phyloP scores from a whole-genome alignment of 2,888 invertebrate genomes.

The Emmelina monodactyla region DNA sequence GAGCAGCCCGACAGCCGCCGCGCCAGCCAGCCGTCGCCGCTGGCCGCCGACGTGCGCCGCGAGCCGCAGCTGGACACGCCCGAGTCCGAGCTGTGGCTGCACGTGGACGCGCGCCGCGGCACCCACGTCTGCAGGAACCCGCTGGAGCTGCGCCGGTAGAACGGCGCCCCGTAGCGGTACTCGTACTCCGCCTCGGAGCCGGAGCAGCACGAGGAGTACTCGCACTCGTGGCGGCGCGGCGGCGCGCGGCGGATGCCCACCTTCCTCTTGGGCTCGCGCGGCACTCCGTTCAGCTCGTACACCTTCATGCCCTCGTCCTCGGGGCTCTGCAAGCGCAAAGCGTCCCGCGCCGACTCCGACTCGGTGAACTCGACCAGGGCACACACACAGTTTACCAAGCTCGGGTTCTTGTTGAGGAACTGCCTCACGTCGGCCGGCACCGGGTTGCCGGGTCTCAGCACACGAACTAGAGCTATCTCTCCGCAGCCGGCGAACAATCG shows the following conservation, averaged over 20 bases:
- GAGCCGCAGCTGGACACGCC: conserved; percentile 63
- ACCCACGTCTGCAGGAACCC: conserved; percentile 69
- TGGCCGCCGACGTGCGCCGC: conserved; percentile 66
- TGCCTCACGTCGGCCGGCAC: conserved; percentile 91
- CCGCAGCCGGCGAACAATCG: conserved; percentile 89
- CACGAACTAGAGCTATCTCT: conserved; percentile 87
- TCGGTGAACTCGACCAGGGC: conserved; percentile 92
- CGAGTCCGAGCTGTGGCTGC: conserved; percentile 69
- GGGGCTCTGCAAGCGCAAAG: conserved; percentile 71
- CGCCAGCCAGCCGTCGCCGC: conserved; percentile 69
- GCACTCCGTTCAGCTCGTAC: conserved; percentile 76
- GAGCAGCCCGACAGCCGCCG: conserved; percentile 75
- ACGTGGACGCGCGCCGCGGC: conserved; percentile 69
- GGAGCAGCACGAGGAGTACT: conserved; percentile 65
- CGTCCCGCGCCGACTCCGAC: conserved; percentile 84
- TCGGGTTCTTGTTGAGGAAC: conserved; percentile 90
- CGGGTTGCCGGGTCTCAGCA: conserved; percentile 87
- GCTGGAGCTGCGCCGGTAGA: conserved; percentile 50
- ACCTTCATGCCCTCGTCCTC: conserved; percentile 73
- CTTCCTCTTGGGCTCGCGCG: conserved; percentile 79
- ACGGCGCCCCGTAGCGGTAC: conserved; percentile 49
- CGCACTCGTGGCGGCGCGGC: conserved; percentile 71
- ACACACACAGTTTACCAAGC: conserved; percentile 84
- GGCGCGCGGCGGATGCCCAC: conserved; percentile 68
- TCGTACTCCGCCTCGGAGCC: conserved; percentile 59